phyloP scores from a whole-genome alignment of 2,888 invertebrate genomes.

The Alloscopus bannaensis region DNA sequence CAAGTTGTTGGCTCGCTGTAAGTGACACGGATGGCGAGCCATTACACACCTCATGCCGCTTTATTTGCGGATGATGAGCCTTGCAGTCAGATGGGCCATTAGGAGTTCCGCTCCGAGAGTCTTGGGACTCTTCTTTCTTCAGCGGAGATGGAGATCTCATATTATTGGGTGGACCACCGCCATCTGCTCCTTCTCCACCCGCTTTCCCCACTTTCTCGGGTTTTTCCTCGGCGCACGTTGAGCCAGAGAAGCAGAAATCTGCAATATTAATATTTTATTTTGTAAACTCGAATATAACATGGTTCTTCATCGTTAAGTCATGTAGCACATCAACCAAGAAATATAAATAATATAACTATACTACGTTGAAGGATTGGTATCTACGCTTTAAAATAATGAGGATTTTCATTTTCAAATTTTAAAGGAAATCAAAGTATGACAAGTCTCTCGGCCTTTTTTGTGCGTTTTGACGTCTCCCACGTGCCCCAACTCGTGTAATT shows the following conservation, averaged over 20 bases:
- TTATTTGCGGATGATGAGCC: conserved; percentile 8
- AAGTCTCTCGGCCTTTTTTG: too few species aligned
- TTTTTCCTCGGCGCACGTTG: neutral
- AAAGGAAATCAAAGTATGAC: too few species aligned
- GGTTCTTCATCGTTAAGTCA: too few species aligned
- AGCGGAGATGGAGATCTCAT: conserved; percentile 17
- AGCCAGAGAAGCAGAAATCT: conserved; percentile 1
- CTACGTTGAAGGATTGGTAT: too few species aligned
- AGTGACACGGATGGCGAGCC: conserved; percentile 48
- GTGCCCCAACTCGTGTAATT: conserved; percentile 8
- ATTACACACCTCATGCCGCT: conserved; percentile 42
- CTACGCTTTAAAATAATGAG: too few species aligned
- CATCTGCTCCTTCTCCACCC: conserved; percentile 25
- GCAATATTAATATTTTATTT: too few species aligned
- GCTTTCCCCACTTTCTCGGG: conserved; percentile 19
- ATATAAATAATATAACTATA: too few species aligned
- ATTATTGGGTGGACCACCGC: conserved; percentile 19
- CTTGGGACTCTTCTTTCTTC: neutral
- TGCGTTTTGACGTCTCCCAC: neutral
- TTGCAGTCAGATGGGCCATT: conserved; percentile 50
- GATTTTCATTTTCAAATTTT: too few species aligned
- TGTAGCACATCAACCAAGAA: too few species aligned
- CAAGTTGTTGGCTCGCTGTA: conserved; percentile 30
- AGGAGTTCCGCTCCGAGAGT: conserved; percentile 8
- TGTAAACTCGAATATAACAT: too few species aligned